Base-by-base conservation (phyloP, 2,113 vertebrate genomes). In the Hassar affinis region DNA sequence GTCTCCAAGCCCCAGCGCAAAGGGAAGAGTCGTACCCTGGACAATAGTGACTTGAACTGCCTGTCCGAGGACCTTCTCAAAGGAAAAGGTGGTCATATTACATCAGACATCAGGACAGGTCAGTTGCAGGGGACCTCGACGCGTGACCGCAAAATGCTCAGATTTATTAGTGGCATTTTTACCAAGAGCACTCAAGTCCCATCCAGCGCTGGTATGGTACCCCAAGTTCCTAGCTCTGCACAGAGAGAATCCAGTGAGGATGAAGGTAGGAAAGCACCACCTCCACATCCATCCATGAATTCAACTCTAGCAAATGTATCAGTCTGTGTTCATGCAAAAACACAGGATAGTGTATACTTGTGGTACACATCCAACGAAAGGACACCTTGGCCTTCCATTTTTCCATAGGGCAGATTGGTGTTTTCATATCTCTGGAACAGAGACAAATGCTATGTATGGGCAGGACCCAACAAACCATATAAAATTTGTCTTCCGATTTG, bases 161-260 rank as follows among this genome's bases (percentile, higher is more conserved):
- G 96, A 92, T 97, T 98, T 93, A 98, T 98, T 94, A 98, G 97
- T 54, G 97, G 97, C 78, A 98, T 98, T 91, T 98, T 98, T 92
- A 94, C 95, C 82, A 98, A 98, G 93, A 98, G 96, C 92, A 95
- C 93, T 57, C 95, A 94, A 1, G 93, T 93, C 68, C 90, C 93
- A 52, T 84, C 92, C 90, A 69, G 91, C 85, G 47, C 94, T 78
- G 87, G 92, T 91, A 88, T 94, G 35, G 83, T 92, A 76, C 87
- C 93, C 80, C 90, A 92, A 79, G 94, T 81, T 91, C 94, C 85
- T 88, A 94, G 91, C 89, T 92, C 85, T 8, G 89, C 93, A 78
- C 93, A 93, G 91, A 93, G 93, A 80, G 94, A 94, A 83, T 94
- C 93, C 90, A 94, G 94, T 10, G 94, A 94, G 87, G 94, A 94